These are phyloP conservation scores for Kryptolebias ocellatus DNA, from an alignment of 2,797 vertebrate genomes.

Conservation along the genomic window DNA sequence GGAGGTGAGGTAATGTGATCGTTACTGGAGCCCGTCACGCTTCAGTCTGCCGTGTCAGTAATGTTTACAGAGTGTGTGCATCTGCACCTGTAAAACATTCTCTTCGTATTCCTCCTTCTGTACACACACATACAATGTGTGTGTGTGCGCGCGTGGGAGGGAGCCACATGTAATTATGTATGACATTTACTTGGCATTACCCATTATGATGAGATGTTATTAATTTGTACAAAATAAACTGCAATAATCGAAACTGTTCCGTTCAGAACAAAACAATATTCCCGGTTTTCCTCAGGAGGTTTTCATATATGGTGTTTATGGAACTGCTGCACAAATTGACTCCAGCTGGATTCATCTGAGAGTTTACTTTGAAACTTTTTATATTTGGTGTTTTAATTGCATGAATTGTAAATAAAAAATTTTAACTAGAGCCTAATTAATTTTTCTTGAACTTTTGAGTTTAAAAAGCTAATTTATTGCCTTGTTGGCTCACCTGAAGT, in stretches of 20 bases:
- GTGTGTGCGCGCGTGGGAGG: conserved; percentile 14
- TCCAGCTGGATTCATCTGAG: neutral
- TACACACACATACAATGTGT: conserved; percentile 25
- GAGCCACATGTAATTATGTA: conserved; percentile 26
- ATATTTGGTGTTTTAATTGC: too few species aligned
- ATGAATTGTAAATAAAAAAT: too few species aligned
- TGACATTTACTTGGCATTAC: conserved; percentile 28
- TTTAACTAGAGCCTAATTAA: too few species aligned
- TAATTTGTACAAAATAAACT: conserved; percentile 16
- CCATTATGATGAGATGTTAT: conserved; percentile 34
- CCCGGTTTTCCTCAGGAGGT: neutral
- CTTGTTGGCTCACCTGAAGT: too few species aligned
- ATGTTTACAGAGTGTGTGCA: conserved; percentile 44
- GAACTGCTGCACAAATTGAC: neutral
- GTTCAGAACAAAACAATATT: neutral
- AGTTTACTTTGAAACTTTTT: too few species aligned
- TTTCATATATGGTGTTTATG: neutral
- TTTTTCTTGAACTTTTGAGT: too few species aligned
- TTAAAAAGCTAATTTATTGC: too few species aligned
- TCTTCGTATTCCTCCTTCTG: conserved; percentile 32
- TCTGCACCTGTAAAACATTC: conserved; percentile 51
- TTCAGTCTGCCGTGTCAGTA: conserved; percentile 43
- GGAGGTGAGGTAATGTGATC: conserved; percentile 28
- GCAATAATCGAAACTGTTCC: conserved; percentile 7
- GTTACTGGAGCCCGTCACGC: conserved; percentile 35